phyloP scores from a whole-genome alignment of 1,140 invertebrate species.

The Pentalonia nigronervosa region DNA sequence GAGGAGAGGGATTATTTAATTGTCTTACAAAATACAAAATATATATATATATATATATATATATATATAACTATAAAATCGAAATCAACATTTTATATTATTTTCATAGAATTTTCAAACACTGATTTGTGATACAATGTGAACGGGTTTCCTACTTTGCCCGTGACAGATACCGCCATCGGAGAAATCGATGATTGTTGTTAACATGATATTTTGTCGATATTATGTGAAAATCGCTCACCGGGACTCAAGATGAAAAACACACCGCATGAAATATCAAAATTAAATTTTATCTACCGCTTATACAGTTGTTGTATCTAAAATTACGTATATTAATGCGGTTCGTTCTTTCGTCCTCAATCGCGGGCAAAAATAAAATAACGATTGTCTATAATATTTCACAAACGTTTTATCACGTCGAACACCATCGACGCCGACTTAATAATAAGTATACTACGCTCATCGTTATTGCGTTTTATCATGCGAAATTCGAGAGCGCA shows the following conservation, averaged over 20 bases:
- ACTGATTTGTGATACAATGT: too few species aligned
- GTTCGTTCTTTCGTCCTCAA: not conserved
- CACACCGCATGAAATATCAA: not conserved
- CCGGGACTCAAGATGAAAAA: not conserved
- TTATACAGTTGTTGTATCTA: too few species aligned
- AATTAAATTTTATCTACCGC: not conserved
- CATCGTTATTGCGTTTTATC: not conserved
- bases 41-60: too few species aligned
- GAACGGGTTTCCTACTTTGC: too few species aligned
- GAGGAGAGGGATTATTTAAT: too few species aligned
- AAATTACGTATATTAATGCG: not conserved
- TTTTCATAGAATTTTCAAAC: too few species aligned
- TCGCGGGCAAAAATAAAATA: not conserved
- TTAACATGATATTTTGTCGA: not conserved
- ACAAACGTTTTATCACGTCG: not conserved
- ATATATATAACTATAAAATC: too few species aligned
- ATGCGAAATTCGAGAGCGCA: not conserved
- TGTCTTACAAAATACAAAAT: too few species aligned
- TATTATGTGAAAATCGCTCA: too few species aligned
- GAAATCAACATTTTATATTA: too few species aligned
- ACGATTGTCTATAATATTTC: not conserved
- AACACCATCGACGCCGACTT: not conserved
- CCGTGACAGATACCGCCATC: too few species aligned
- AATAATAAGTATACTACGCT: not conserved
- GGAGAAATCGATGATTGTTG: too few species aligned